These are phyloP conservation scores for Enhydra lutris DNA, from an alignment of 2,113 vertebrate species.

Conservation along the genomic window DNA sequence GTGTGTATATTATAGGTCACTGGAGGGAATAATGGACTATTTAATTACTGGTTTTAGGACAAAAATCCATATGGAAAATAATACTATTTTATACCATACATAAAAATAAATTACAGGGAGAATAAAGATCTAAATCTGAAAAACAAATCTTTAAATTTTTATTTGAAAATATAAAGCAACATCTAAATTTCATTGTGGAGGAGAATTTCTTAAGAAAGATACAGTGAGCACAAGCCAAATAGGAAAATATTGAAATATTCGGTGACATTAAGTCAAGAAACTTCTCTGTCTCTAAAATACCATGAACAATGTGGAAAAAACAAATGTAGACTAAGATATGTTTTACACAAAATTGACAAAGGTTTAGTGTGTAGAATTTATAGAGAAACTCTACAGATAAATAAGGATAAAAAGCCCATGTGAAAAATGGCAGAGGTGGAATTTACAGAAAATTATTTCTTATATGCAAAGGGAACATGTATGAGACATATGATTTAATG, in stretches of 20 bases:
- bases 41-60: not conserved
- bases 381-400: not conserved
- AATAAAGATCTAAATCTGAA: not conserved
- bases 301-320: not conserved
- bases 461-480: not conserved
- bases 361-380: not conserved
- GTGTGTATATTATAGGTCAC: not conserved
- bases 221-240: not conserved
- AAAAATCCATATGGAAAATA: not conserved
- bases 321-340: not conserved
- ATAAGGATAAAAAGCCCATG: not conserved
- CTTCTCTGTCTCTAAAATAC: not conserved
- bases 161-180: not conserved
- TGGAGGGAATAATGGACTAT: not conserved
- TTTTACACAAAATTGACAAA: not conserved
- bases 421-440: not conserved
- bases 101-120: not conserved
- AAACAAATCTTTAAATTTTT: constrained; percentile 20
- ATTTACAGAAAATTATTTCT: not conserved
- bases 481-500: not conserved
- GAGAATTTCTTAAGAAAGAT: constrained; percentile 12
- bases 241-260: not conserved
- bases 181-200: not conserved
- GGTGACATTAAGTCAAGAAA: not conserved
- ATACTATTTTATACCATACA: not conserved